A percentile compares a stretch with the other conserved stretches of the same genome.
phyloP scores from a whole-genome alignment of 1,140 invertebrate species.

The Diorhabda sublineata region DNA sequence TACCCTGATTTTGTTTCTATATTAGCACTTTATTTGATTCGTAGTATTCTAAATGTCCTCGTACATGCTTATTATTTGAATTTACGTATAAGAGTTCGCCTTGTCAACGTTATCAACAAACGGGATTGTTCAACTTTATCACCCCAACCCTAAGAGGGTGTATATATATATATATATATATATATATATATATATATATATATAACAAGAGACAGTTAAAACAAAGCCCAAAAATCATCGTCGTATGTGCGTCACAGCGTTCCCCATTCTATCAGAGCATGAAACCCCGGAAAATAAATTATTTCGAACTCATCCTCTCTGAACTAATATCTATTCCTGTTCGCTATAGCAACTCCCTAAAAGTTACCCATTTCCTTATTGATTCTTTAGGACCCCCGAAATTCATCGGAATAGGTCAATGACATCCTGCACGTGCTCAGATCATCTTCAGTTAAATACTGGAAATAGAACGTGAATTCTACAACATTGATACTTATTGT shows the following conservation, averaged over 20 bases:
- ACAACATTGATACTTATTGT: too few species aligned
- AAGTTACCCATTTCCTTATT: slow-evolving; percentile 3
- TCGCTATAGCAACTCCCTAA: slow-evolving; percentile 14
- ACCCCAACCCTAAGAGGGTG: not conserved
- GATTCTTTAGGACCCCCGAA: slow-evolving; percentile 10
- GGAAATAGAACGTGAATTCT: too few species aligned
- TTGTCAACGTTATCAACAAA: too few species aligned
- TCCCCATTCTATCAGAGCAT: not conserved
- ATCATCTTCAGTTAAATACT: not conserved
- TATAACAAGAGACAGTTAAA: not conserved
- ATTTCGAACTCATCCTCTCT: slow-evolving; percentile 8
- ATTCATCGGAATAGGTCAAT: slow-evolving; percentile 3
- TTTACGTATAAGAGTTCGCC: too few species aligned
- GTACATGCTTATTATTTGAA: too few species aligned
- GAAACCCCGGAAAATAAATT: not conserved
- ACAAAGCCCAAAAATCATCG: not conserved
- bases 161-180: too few species aligned
- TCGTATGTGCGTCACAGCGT: not conserved
- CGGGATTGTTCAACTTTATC: not conserved
- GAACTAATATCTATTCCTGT: slow-evolving; percentile 15
- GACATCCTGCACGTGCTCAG: slow-evolving; percentile 4
- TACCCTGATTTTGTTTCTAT: too few species aligned
- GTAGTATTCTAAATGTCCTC: too few species aligned
- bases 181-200: too few species aligned
- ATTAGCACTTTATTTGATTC: too few species aligned